phyloP scores from a whole-genome alignment of 2,113 vertebrate species.

The Ploceus nigricollis region DNA sequence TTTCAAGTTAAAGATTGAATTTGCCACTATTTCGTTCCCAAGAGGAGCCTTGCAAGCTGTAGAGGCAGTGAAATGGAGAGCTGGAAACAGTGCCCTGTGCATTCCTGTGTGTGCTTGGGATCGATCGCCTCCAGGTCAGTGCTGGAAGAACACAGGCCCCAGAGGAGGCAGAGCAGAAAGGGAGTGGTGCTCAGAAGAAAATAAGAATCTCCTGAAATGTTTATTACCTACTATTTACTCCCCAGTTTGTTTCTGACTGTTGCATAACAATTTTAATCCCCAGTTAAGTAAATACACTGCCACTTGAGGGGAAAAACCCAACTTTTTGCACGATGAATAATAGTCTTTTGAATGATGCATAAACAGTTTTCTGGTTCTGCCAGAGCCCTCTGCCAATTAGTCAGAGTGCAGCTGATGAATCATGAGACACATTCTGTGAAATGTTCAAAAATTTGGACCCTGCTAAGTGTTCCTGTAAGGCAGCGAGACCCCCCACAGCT shows the following conservation, averaged over 20 bases:
- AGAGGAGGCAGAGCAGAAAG: not conserved
- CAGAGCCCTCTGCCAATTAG: constrained; percentile 57
- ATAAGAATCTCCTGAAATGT: not conserved
- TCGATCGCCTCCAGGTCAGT: not conserved
- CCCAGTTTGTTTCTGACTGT: not conserved
- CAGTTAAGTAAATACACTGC: not conserved
- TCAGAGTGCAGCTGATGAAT: constrained; percentile 60
- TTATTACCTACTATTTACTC: not conserved
- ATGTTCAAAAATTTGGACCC: constrained; percentile 38
- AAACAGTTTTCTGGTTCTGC: constrained; percentile 54
- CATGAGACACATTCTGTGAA: constrained; percentile 61
- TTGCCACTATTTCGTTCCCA: not conserved
- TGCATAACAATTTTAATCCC: constrained; percentile 15
- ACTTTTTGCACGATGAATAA: constrained; percentile 41
- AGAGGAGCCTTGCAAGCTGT: not conserved
- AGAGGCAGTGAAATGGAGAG: not conserved
- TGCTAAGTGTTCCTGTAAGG: constrained; percentile 22
- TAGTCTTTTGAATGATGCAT: constrained; percentile 10
- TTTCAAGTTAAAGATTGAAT: not conserved
- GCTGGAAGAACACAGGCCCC: not conserved
- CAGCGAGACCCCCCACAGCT: constrained; percentile 36
- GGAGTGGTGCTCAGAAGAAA: not conserved
- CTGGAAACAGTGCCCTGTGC: not conserved
- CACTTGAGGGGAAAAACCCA: not conserved
- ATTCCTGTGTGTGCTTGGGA: not conserved